Percentiles rank a stretch among this genome's conserved stretches.
Conservation (phyloP, 2,113 vertebrate species). For the Grammomys dolichurus region DNA sequence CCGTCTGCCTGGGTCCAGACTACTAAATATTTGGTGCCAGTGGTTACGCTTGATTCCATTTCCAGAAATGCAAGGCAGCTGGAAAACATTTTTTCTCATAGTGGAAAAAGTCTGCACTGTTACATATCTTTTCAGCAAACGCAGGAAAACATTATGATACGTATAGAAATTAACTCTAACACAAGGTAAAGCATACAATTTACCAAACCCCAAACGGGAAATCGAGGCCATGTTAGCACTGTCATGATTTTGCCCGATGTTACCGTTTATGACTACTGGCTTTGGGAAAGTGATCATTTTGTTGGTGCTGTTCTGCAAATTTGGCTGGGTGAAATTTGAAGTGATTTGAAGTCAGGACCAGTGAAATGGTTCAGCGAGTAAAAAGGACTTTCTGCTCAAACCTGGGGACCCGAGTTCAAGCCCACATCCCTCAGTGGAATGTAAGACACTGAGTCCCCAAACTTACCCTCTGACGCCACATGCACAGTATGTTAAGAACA, state of each 20-base stretch:
- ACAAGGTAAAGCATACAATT: constrained; percentile 52
- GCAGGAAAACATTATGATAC: constrained; percentile 62
- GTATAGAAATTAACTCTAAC: constrained; percentile 66
- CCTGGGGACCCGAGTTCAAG: background rate
- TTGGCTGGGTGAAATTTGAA: background rate
- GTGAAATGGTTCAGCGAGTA: background rate
- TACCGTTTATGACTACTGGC: background rate
- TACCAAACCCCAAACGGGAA: constrained; percentile 55
- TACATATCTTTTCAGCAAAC: constrained; percentile 50
- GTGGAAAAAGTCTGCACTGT: constrained; percentile 54
- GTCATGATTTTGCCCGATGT: background rate
- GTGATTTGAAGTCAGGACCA: background rate
- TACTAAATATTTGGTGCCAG: constrained; percentile 79
- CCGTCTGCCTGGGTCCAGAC: constrained; percentile 67
- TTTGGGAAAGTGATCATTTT: background rate
- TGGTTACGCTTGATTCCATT: constrained; percentile 71
- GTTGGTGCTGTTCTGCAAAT: background rate
- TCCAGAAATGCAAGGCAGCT: constrained; percentile 75
- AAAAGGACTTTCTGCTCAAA: background rate
- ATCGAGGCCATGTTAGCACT: background rate
- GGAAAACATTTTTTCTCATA: constrained; percentile 63
- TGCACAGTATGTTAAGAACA: background rate
- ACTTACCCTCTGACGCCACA: background rate
- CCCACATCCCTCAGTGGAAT: background rate
- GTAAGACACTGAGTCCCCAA: background rate